Conservation (phyloP, 1,140 invertebrate genomes). For the Philotrypesis tridentata region DNA sequence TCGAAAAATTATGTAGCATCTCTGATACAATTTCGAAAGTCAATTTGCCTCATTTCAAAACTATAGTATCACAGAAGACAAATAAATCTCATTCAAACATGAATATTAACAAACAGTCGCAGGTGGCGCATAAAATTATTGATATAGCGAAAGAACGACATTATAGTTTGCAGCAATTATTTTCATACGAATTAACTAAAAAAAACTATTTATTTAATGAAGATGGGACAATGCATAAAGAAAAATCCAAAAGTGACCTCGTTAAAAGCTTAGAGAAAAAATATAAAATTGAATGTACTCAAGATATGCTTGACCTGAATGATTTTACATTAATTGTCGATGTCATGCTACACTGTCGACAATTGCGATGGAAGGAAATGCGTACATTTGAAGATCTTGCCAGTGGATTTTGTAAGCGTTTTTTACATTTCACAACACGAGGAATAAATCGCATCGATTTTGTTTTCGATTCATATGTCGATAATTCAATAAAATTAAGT, state of each 20-base stretch:
- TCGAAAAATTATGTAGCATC: not conserved
- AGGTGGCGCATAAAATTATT: slow-evolving; percentile 7
- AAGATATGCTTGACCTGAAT: not conserved
- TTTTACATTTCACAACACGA: not conserved
- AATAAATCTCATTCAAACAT: not conserved
- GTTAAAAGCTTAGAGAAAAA: not conserved
- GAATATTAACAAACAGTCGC: not conserved
- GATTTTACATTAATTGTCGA: slow-evolving; percentile 18
- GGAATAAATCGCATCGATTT: not conserved
- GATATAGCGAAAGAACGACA: slow-evolving; percentile 12
- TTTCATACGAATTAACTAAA: not conserved
- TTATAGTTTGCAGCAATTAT: slow-evolving; percentile 3
- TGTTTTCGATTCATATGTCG: not conserved
- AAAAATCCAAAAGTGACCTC: not conserved
- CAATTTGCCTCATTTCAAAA: not conserved
- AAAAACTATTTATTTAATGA: slow-evolving; percentile 9
- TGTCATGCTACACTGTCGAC: not conserved
- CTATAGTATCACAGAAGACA: not conserved
- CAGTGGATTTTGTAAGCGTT: not conserved
- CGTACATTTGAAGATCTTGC: slow-evolving; percentile 3
- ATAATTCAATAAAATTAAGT: not conserved
- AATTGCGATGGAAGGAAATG: not conserved
- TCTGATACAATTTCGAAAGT: not conserved
- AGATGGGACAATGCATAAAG: slow-evolving; percentile 4
- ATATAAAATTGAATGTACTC: not conserved